Conservation (phyloP, 2,797 vertebrate genomes). For the Euthynnus affinis region DNA sequence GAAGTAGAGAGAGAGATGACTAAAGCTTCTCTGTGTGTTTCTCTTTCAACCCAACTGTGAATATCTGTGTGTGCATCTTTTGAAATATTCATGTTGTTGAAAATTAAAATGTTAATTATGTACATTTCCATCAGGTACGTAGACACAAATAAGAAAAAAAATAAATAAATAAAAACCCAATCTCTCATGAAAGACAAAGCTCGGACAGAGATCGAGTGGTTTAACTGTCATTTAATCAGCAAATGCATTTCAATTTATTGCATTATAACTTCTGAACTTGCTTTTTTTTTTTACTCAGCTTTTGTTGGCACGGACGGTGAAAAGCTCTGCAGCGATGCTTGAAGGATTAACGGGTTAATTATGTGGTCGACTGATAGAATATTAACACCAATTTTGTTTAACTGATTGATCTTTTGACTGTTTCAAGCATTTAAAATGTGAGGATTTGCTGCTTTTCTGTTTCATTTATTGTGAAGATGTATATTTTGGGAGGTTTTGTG, state of each 20-base stretch:
- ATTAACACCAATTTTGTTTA: not conserved
- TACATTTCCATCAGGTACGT: slow-evolving; percentile 14
- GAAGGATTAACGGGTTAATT: not conserved
- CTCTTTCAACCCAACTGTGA: slow-evolving; percentile 14
- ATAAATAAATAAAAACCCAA: slow-evolving; percentile 10
- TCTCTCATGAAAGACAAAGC: slow-evolving; percentile 14
- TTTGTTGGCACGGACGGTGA: not conserved
- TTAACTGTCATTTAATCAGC: not conserved
- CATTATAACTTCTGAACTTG: not conserved
- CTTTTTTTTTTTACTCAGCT: not conserved
- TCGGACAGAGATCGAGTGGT: not conserved
- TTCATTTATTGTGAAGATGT: not conserved
- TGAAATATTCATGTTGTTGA: slow-evolving; percentile 42
- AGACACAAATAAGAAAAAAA: slow-evolving; percentile 25
- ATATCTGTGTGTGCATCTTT: not conserved
- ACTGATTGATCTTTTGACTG: not conserved
- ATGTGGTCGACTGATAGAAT: not conserved
- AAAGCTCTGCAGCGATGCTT: not conserved
- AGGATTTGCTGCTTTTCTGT: not conserved
- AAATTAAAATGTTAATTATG: slow-evolving; percentile 44
- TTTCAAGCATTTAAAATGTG: not conserved
- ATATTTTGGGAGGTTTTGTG: not conserved
- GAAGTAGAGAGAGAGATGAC: not conserved
- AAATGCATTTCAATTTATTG: not conserved
- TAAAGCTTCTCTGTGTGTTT: not conserved